Percentiles rank a stretch among this genome's conserved stretches.
Conservation (phyloP, 2,797 vertebrate genomes). For the Syndactyla subalaris region DNA sequence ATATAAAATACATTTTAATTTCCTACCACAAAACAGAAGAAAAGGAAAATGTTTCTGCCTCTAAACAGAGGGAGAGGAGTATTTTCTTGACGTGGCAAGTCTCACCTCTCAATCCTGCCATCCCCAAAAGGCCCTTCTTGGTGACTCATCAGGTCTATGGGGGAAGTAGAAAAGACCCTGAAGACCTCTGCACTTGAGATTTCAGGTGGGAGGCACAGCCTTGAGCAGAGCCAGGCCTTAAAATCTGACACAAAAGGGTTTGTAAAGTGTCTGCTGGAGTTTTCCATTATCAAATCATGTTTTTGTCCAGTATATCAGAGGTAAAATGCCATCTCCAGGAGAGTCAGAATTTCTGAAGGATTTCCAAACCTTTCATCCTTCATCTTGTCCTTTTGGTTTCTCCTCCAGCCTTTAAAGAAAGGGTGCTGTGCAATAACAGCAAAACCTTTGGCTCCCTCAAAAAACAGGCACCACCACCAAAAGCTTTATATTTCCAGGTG, state of each 20-base stretch:
- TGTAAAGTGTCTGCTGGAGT: neutral
- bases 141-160: neutral
- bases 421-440: neutral
- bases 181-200: neutral
- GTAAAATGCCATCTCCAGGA: neutral
- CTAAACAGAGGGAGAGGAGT: neutral
- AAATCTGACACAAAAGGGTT: neutral
- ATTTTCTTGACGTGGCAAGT: neutral
- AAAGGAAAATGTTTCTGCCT: conserved; percentile 8
- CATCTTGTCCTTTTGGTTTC: neutral
- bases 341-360: neutral
- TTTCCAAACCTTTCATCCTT: neutral
- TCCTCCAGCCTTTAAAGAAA: neutral
- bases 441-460: neutral
- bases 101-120: neutral
- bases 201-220: neutral
- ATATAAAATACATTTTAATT: neutral
- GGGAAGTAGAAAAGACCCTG: neutral
- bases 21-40: neutral
- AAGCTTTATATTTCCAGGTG: neutral
- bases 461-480: neutral
- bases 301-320: neutral
- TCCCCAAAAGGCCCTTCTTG: neutral
- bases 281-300: fast-evolving
- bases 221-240: neutral